phyloP scores from a whole-genome alignment of 2,888 invertebrate species.

The Eurytoma californica region DNA sequence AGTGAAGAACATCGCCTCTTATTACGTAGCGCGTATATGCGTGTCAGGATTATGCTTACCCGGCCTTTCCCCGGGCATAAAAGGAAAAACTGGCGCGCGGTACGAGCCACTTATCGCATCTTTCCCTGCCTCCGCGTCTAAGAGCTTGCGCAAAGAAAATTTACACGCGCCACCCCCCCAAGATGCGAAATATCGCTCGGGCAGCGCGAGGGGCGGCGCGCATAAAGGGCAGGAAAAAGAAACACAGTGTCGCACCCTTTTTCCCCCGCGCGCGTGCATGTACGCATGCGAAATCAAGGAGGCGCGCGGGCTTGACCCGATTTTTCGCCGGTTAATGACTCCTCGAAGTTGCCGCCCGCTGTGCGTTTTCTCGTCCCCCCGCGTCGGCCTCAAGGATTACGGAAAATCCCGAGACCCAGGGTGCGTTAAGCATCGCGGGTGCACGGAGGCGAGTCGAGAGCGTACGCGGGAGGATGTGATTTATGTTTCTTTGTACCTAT shows the following conservation, averaged over 20 bases:
- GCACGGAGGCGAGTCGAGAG: neutral
- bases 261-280: neutral
- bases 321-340: slow-evolving; percentile 53
- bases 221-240: neutral
- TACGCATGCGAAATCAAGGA: slow-evolving; percentile 10
- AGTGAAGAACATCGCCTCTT: neutral
- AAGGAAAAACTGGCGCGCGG: slow-evolving; percentile 11
- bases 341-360: neutral
- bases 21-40: neutral
- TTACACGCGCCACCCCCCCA: neutral
- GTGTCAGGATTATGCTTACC: neutral
- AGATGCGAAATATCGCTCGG: neutral
- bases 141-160: slow-evolving; percentile 8
- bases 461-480: slow-evolving; percentile 39
- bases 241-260: neutral
- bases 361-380: neutral
- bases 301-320: slow-evolving; percentile 50
- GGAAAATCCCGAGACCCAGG: slow-evolving; percentile 23
- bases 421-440: neutral
- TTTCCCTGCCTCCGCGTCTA: neutral
- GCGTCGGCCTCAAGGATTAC: neutral
- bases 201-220: neutral
- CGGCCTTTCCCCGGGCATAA: slow-evolving; percentile 17
- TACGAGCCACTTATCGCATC: slow-evolving; percentile 23
- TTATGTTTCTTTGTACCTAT: slow-evolving; percentile 51